Conservation (phyloP, 1,140 invertebrate species). For the Yoshiicerus persimilis region DNA sequence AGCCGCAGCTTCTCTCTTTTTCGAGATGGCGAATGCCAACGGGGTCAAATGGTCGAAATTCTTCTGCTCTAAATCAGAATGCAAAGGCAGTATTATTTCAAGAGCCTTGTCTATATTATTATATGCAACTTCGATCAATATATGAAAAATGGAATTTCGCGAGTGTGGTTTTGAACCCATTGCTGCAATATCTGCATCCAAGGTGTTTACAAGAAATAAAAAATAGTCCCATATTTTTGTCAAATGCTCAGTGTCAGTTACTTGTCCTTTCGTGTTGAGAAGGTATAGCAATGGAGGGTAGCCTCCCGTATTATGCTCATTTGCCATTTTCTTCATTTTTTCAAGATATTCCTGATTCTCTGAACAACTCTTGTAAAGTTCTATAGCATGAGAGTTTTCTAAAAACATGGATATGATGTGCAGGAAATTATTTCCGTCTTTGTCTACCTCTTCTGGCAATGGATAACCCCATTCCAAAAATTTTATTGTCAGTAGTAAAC, state of each 20-base stretch:
- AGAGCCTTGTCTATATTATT: neutral
- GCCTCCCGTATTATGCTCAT: conserved; percentile 17
- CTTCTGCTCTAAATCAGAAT: conserved; percentile 30
- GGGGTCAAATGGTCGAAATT: conserved; percentile 31
- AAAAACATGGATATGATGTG: neutral
- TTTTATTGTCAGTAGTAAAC: conserved; percentile 2
- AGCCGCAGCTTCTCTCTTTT: neutral
- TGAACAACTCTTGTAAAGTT: conserved; percentile 7
- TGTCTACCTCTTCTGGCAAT: neutral
- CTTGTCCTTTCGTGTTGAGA: neutral
- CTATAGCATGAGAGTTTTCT: neutral
- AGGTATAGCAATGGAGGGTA: conserved; percentile 27
- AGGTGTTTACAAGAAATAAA: conserved; percentile 3
- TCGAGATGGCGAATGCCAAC: conserved; percentile 16
- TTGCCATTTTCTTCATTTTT: conserved; percentile 27
- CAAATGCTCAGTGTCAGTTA: neutral
- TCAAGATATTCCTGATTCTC: neutral
- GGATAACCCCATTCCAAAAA: conserved; percentile 12
- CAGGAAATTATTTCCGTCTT: neutral
- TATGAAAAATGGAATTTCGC: conserved; percentile 26
- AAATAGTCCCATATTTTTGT: neutral
- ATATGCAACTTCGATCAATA: neutral
- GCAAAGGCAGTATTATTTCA: neutral
- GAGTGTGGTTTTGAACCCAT: neutral
- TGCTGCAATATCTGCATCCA: conserved; percentile 36